phyloP scores from a whole-genome alignment of 1,140 invertebrate species.

The Hycleus cichorii region DNA sequence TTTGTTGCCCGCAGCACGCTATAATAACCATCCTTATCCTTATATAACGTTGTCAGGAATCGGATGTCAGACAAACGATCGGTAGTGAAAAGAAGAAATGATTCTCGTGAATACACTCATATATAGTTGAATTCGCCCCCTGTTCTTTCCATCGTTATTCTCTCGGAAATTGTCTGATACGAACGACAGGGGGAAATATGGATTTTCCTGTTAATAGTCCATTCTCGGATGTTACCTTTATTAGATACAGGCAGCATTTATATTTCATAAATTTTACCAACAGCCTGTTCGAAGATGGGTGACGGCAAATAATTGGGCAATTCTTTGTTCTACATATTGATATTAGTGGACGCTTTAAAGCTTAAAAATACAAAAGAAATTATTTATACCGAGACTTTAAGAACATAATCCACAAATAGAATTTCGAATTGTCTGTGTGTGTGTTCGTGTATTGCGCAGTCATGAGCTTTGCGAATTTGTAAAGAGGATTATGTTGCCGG shows the following conservation, averaged over 20 bases:
- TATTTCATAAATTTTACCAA: background rate
- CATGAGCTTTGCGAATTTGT: conserved; percentile 16
- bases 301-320: background rate
- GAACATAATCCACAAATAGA: conserved; percentile 19
- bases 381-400: conserved; percentile 17
- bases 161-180: conserved; percentile 7
- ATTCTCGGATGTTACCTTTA: conserved; percentile 19
- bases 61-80: conserved; percentile 12
- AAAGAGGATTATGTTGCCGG: conserved; percentile 14
- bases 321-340: no score
- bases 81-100: conserved; percentile 1
- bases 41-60: background rate
- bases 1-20: conserved; percentile 10
- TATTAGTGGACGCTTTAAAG: background rate
- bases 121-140: no score
- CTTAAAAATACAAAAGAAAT: conserved; percentile 18
- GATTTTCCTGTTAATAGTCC: conserved; percentile 21
- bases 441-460: conserved; percentile 1
- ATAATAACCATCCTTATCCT: background rate
- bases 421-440: conserved; percentile 14
- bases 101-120: background rate
- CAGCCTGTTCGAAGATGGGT: no score
- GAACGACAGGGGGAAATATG: conserved; percentile 10
- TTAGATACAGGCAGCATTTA: no score
- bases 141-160: background rate